These are phyloP conservation scores for Apogon hyalosoma DNA, from an alignment of 2,797 vertebrate species.

Conservation along the genomic window DNA sequence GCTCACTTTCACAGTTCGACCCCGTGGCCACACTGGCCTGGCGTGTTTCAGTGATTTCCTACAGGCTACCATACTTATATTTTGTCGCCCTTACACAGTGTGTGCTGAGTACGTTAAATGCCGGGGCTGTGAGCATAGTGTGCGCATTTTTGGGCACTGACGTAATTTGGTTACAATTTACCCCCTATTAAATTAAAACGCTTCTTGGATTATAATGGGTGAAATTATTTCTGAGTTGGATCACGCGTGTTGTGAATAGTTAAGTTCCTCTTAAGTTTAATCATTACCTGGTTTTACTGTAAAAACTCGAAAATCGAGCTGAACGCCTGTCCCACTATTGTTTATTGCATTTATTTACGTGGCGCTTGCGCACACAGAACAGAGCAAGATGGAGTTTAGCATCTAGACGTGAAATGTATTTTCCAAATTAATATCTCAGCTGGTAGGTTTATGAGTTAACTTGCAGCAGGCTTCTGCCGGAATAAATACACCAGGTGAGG, in stretches of 20 bases:
- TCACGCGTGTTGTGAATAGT: neutral
- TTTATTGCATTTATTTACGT: too few relatives aligned
- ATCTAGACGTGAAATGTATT: conserved; percentile 35
- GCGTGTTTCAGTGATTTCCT: neutral
- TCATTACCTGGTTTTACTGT: neutral
- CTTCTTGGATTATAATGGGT: conserved; percentile 17
- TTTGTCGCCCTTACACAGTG: neutral
- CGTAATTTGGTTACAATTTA: conserved; percentile 20
- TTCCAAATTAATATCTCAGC: conserved; percentile 27
- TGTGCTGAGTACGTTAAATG: conserved; percentile 15
- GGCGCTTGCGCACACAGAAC: neutral
- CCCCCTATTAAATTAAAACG: conserved; percentile 24
- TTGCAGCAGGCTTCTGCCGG: conserved; percentile 1
- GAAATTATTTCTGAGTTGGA: neutral
- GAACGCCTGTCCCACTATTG: neutral
- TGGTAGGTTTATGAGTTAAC: conserved; percentile 1
- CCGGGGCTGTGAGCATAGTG: conserved; percentile 5
- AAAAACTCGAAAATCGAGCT: conserved; percentile 5
- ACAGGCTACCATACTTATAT: conserved; percentile 1
- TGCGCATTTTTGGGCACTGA: conserved; percentile 28
- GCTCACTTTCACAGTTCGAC: conserved; percentile 30
- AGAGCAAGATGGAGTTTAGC: neutral
- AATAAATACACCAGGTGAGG: conserved; percentile 46
- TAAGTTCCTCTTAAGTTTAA: neutral
- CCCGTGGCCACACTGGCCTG: conserved; percentile 19